Percentiles rank a stretch among this genome's conserved stretches.
Conservation (phyloP, 2,888 invertebrate genomes). For the Thymelicus sylvestris region DNA sequence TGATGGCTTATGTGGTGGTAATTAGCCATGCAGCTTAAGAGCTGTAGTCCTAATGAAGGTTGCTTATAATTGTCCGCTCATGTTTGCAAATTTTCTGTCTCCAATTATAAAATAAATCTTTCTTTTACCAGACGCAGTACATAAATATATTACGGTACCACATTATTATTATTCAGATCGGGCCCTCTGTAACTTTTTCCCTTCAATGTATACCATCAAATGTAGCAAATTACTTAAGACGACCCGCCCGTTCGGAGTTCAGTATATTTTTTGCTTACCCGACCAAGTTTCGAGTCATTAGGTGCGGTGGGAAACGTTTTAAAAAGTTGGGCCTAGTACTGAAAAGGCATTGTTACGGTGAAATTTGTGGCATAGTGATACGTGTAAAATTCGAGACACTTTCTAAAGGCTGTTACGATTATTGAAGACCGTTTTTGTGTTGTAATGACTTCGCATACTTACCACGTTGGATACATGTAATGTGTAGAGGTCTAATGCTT, state of each 20-base stretch:
- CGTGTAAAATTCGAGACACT: constrained; percentile 4
- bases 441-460: too few relatives aligned
- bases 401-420: background rate
- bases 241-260: constrained; percentile 35
- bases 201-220: constrained; percentile 21
- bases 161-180: constrained; percentile 34
- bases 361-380: constrained; percentile 17
- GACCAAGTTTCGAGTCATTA: constrained; percentile 36
- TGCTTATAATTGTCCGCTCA: too few relatives aligned
- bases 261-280: constrained; percentile 35
- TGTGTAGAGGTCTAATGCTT: too few relatives aligned
- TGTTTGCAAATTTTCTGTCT: background rate
- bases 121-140: background rate
- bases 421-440: background rate
- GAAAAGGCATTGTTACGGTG: constrained; percentile 27
- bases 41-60: too few relatives aligned
- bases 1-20: too few relatives aligned
- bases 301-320: constrained; percentile 27
- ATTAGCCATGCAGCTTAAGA: too few relatives aligned
- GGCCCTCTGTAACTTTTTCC: constrained; percentile 31
- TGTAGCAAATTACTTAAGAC: constrained; percentile 34
- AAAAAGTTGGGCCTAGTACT: constrained; percentile 25
- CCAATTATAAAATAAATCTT: background rate
- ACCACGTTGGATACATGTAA: too few relatives aligned
- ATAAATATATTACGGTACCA: constrained; percentile 17